Percentiles rank a stretch among this genome's conserved stretches.
Evolutionary conservation across 35 echinoderm and acorn worm genomes (phyloP).

Genomic region (Diadema setosum): DNA sequence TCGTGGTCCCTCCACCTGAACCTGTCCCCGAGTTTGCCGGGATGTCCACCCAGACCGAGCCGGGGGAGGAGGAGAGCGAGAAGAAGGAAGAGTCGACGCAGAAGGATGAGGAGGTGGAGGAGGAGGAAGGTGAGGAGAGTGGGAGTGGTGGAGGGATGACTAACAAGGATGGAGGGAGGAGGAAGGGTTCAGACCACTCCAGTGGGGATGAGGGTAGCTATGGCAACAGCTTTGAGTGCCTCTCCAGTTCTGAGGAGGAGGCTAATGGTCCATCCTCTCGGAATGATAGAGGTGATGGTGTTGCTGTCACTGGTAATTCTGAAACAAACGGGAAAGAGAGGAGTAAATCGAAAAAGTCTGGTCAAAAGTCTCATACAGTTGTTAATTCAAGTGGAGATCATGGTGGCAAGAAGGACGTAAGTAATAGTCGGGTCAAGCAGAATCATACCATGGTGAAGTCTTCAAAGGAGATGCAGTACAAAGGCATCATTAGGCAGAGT

Average conservation of each 20-base stretch:
- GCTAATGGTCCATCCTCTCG: no score
- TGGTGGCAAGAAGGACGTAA: no score
- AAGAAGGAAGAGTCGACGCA: constrained; percentile 44
- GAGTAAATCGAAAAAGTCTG: no score
- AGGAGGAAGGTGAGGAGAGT: neutral
- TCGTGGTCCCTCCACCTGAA: constrained; percentile 39
- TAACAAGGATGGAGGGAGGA: neutral
- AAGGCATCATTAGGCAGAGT: neutral
- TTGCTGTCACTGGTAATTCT: no score
- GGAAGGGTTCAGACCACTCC: no score
- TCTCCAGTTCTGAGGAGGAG: neutral
- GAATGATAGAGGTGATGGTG: no score
- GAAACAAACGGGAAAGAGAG: no score
- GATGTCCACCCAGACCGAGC: constrained; percentile 70
- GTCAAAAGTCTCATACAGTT: no score
- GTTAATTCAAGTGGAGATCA: no score
- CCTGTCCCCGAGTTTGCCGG: constrained; percentile 58
- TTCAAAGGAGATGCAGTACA: neutral
- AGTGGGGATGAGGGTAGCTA: neutral
- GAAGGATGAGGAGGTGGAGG: neutral
- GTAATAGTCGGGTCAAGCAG: no score
- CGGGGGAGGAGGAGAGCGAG: constrained; percentile 29
- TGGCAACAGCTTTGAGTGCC: constrained; percentile 4
- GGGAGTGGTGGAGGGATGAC: neutral
- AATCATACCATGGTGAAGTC: no score